Evolutionary conservation across 1,140 invertebrate species (phyloP), one percentile per base, ranked within the genome.

Genomic region (Metaphire vulgaris): DNA sequence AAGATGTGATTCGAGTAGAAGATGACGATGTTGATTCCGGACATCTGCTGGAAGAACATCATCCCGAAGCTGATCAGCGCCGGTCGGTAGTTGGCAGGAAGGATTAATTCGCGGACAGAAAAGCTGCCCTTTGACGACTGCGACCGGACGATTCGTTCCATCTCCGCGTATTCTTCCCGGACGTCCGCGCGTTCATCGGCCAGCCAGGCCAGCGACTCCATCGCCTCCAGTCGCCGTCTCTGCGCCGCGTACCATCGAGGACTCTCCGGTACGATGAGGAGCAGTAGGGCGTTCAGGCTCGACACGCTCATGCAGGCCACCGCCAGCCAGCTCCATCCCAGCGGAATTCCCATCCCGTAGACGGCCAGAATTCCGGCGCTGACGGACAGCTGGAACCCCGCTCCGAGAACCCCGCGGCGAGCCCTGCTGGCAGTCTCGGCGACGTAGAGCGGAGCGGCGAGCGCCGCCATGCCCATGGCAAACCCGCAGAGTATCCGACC

Each of bases 1-100:
- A 96, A 94, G 75, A 96, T 94, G 0, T 85, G 80, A 0, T 88
- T 88, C 0, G 91, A 88, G 80, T 94, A 94, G 83, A 94, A 94
- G 74, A 93, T 90, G 28, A 95, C 91, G 0, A 91, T 92, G 80
- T 95, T 95, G 28, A 95, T 92, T 65, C 93, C 85, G 79, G 90
- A 91, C 30, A 95, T 85, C 83, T 95, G 93, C 82, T 95, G 93
- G 83, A 95, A 92, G 72, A 93, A 86, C 92, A 95, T 93, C 0
- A 95, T 86, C n/a, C 90, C 90, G 78, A 92, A 89, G 68, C 89
- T 90, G 41, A 96, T 92, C 2, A 90, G 74, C 14, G 94, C 32
- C 6, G 85, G 84, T 64, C 33, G 29, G 69, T 72, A 76, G 29
- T 76, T 74, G 34, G 30, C 68, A 76, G 69, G 33, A 1, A 16